These are phyloP conservation scores for Brachylomia viminalis DNA, from an alignment of 2,888 invertebrate genomes.

Conservation along the genomic window DNA sequence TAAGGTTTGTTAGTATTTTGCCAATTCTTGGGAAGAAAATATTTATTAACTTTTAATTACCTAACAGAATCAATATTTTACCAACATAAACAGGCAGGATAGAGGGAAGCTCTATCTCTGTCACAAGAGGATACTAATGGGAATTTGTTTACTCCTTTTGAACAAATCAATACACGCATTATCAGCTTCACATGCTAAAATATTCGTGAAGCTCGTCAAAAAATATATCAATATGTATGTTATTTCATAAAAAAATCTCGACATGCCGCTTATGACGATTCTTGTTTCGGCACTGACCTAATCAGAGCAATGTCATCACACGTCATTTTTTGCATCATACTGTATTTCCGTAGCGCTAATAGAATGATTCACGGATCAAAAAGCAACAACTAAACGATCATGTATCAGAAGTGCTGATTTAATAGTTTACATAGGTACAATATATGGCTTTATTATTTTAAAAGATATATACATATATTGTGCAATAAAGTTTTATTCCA, in stretches of 20 bases:
- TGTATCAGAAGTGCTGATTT: conserved; percentile 21
- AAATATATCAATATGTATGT: conserved; percentile 3
- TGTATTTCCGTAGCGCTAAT: conserved; percentile 42
- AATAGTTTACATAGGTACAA: not conserved
- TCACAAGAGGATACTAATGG: not conserved
- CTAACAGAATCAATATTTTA: not conserved
- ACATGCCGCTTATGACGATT: conserved; percentile 47
- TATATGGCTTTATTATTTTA: not conserved
- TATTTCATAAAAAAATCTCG: conserved; percentile 34
- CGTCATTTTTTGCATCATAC: conserved; percentile 59
- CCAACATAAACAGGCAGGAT: not conserved
- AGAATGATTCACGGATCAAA: conserved; percentile 50
- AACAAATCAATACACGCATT: not conserved
- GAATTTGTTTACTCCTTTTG: not conserved
- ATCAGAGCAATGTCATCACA: conserved; percentile 64
- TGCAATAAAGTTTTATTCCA: conserved; percentile 15
- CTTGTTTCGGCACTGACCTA: conserved; percentile 65
- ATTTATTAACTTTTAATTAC: not conserved
- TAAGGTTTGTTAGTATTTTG: not conserved
- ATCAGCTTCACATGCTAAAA: not conserved
- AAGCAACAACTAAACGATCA: conserved; percentile 41
- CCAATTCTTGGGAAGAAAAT: not conserved
- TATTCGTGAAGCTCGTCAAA: conserved; percentile 15
- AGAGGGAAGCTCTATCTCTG: not conserved
- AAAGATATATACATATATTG: conserved; percentile 20